phyloP scores from a whole-genome alignment of 2,888 invertebrate genomes.

The Campoplex nolae region DNA sequence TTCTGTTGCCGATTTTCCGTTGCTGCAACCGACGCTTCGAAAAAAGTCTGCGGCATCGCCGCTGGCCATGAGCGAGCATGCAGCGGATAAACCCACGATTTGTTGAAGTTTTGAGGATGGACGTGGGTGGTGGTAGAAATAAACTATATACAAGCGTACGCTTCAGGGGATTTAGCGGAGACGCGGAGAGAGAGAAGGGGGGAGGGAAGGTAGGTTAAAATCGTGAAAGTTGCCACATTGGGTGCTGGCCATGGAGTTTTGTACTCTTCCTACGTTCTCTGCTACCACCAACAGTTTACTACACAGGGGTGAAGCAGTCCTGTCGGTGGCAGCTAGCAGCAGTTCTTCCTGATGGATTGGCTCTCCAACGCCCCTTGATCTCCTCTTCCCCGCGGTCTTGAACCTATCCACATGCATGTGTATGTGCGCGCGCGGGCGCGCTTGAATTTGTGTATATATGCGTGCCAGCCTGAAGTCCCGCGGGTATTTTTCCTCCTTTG shows the following conservation, averaged over 20 bases:
- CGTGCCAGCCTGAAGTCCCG: slow-evolving; percentile 47
- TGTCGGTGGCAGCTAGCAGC: slow-evolving; percentile 79
- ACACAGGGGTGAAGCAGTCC: slow-evolving; percentile 69
- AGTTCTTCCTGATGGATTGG: slow-evolving; percentile 81
- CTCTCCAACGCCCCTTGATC: slow-evolving; percentile 76
- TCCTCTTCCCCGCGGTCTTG: slow-evolving; percentile 47
- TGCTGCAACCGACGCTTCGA: slow-evolving; percentile 72
- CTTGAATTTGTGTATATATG: neutral
- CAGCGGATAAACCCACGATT: slow-evolving; percentile 43
- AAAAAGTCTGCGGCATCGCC: slow-evolving; percentile 60
- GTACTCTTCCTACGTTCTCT: slow-evolving; percentile 28
- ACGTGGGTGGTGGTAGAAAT: slow-evolving; percentile 22
- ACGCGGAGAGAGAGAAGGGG: slow-evolving; percentile 65
- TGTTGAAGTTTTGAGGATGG: slow-evolving; percentile 57
- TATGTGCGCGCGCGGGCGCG: neutral
- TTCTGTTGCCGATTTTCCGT: slow-evolving; percentile 29
- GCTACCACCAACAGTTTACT: slow-evolving; percentile 30
- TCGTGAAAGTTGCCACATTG: slow-evolving; percentile 57
- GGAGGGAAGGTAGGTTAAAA: slow-evolving; percentile 74
- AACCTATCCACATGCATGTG: neutral
- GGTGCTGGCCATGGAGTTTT: slow-evolving; percentile 35
- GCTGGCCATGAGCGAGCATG: slow-evolving; percentile 44
- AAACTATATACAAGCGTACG: slow-evolving; percentile 40
- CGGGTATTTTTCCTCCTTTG: slow-evolving; percentile 39
- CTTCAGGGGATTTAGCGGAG: slow-evolving; percentile 38